A percentile compares a stretch with the other conserved stretches of the same genome.
Conservation (phyloP, 2,888 invertebrate genomes). For the Xanthorhoe designata region DNA sequence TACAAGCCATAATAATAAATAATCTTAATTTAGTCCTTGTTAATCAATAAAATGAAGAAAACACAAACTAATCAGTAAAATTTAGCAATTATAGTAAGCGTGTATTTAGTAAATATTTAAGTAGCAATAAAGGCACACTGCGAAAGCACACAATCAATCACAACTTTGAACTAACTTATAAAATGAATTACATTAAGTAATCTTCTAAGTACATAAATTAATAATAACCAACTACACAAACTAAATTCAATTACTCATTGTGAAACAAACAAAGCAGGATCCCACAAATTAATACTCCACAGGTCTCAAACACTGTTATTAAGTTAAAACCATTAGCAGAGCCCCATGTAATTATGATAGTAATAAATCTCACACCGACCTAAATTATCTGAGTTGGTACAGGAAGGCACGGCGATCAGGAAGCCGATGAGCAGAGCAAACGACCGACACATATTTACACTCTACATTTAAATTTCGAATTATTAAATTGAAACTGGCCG, state of each 20-base stretch:
- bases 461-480: constrained; percentile 41
- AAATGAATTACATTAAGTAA: background rate
- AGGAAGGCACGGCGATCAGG: constrained; percentile 72
- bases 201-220: constrained; percentile 1
- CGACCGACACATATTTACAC: constrained; percentile 59
- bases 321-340: constrained; percentile 62
- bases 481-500: constrained; percentile 11
- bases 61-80: background rate
- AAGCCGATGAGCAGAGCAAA: constrained; percentile 61
- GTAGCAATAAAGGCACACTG: background rate
- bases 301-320: constrained; percentile 55
- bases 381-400: constrained; percentile 78
- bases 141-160: background rate
- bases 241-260: constrained; percentile 37
- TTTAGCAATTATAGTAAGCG: background rate
- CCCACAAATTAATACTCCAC: constrained; percentile 42
- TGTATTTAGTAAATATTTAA: background rate
- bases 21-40: background rate
- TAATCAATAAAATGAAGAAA: background rate
- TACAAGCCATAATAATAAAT: background rate
- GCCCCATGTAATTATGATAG: constrained; percentile 62
- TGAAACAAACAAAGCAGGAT: constrained; percentile 36
- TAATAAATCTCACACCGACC: constrained; percentile 72
- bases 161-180: background rate
- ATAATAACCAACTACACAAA: constrained; percentile 19